Percentiles rank a stretch among this genome's conserved stretches.
Evolutionary conservation across 2,797 vertebrate genomes (phyloP).

Genomic region (Acipenser oxyrinchus): DNA sequence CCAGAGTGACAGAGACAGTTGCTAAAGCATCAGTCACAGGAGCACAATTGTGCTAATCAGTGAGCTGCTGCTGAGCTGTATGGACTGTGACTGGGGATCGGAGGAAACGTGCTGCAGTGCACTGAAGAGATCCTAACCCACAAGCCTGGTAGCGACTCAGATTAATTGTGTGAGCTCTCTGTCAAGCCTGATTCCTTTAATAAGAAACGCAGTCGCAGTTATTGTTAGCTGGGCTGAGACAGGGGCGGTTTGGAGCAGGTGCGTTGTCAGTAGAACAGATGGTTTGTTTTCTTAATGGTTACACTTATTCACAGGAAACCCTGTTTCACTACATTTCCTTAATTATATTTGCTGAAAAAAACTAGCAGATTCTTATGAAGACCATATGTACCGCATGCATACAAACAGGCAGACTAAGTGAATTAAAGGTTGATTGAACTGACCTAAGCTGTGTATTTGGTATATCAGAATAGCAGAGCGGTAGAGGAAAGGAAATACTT

Average conservation of each 20-base stretch:
- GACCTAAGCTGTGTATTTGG: too few species aligned
- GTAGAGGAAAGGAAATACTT: too few species aligned
- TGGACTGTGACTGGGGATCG: not conserved
- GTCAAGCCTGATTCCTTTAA: slow-evolving; percentile 22
- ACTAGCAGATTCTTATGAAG: not conserved
- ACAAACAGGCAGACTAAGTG: too few species aligned
- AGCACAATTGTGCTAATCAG: slow-evolving; percentile 13
- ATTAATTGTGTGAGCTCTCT: slow-evolving; percentile 23
- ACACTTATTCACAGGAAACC: slow-evolving; percentile 3
- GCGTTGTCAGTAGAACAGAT: not conserved
- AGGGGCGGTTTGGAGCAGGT: slow-evolving; percentile 3
- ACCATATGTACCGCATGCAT: too few species aligned
- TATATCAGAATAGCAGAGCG: too few species aligned
- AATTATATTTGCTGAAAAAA: slow-evolving; percentile 2
- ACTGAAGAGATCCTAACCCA: not conserved
- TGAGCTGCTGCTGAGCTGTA: not conserved
- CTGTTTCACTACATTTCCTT: not conserved
- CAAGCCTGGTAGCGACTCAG: not conserved
- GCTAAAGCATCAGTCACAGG: slow-evolving; percentile 14
- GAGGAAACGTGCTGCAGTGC: not conserved
- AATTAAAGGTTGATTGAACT: too few species aligned
- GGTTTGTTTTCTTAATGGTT: not conserved
- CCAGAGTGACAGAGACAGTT: not conserved
- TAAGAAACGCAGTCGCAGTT: slow-evolving; percentile 17
- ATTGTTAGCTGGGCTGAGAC: not conserved